phyloP scores from a whole-genome alignment of 2,888 invertebrate genomes.

The Dyspetes luteomarginatus region DNA sequence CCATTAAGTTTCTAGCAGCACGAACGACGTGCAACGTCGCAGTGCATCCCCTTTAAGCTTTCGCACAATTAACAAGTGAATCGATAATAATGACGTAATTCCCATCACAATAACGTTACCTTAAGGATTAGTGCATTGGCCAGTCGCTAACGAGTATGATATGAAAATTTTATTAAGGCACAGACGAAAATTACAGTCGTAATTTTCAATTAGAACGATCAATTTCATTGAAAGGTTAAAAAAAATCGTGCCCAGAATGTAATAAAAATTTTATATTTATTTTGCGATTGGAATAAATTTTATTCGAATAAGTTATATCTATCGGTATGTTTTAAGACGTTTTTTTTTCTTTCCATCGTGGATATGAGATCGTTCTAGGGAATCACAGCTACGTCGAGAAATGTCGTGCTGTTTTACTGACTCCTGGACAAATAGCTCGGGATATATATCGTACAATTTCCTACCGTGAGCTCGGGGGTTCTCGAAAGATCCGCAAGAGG shows the following conservation, averaged over 20 bases:
- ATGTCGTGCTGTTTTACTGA: constrained; percentile 20
- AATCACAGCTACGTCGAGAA: too few relatives aligned
- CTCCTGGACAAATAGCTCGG: constrained; percentile 36
- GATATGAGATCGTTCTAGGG: too few relatives aligned
- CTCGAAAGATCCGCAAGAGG: constrained; percentile 20
- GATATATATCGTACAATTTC: constrained; percentile 30
- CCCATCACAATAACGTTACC: constrained; percentile 12
- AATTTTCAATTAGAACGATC: too few relatives aligned
- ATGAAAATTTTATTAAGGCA: background rate
- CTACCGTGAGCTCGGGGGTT: constrained; percentile 4
- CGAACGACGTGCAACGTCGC: background rate
- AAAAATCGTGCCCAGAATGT: too few relatives aligned
- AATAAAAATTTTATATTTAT: too few relatives aligned
- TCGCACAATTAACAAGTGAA: constrained; percentile 36
- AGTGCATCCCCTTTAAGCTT: constrained; percentile 49
- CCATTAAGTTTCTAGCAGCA: background rate
- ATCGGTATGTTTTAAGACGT: too few relatives aligned
- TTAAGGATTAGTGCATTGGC: background rate
- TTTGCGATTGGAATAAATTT: too few relatives aligned
- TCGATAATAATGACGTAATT: constrained; percentile 49
- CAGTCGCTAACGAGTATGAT: background rate
- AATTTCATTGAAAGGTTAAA: too few relatives aligned
- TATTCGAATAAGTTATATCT: too few relatives aligned
- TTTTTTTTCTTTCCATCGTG: too few relatives aligned
- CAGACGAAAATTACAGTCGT: background rate